Evolutionary conservation across 2,797 vertebrate genomes (phyloP), one percentile per base, ranked within the genome.

Genomic region (Sebastes matsubarae): DNA sequence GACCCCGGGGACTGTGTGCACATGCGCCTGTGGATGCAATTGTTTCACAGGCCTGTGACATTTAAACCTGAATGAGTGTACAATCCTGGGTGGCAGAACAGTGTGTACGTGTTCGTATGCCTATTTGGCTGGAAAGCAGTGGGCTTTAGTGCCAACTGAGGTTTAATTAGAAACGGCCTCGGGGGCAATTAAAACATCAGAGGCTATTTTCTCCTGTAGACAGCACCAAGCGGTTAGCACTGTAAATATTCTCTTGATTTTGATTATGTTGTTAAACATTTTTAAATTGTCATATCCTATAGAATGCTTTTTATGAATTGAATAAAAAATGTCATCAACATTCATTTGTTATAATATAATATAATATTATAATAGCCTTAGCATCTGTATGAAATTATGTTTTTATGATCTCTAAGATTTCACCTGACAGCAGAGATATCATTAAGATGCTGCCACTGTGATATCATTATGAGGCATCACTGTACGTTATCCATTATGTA

Each of bases 41-140:
- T 94, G 94, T 94, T 94, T 94, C 93, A 90, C 87, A 88, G 84
- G 82, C 68, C 89, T 64, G 86, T 95, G 94, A 95, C 95, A 94
- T 95, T 95, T 95, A 92, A 89, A 93, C 89, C 89, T 87, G 90
- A 90, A 76, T 67, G 77, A 89, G 84, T 14, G 68, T 34, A 57
- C 85, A 75, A 65, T 91, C 84, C 87, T 87, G 79, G 76, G 82
- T 72, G 87, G 79, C 85, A 66, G 81, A 87, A 69, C 82, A 52
- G 77, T 66, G 86, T 10, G 75, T 71, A 75, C 24, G 71, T 83
- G 88, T 68, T 34, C 61, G 59, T 60, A 18, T 14, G 75, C 60
- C 72, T 76, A 7, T 76, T 80, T 86, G 85, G 77, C 77, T 85
- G 82, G 38, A 79, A 83, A 85, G 72, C 73, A 54, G 30, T 24